phyloP scores from a whole-genome alignment of 92 coral and sea anemone species.

The Paramuricea clavata region DNA sequence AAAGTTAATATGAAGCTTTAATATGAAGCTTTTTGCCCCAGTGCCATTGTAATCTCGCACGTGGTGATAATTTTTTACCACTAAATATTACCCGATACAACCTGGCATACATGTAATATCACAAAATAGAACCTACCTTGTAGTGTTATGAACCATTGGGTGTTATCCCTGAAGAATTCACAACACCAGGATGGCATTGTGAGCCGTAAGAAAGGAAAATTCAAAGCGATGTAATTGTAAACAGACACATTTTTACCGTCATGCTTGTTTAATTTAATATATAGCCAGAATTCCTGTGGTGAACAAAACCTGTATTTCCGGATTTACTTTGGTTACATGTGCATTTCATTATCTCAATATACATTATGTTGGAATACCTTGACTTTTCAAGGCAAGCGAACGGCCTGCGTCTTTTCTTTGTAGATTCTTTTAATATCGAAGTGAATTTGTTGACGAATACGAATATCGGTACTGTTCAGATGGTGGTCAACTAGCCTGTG shows the following conservation, averaged over 20 bases:
- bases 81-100: not conserved
- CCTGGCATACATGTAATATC: not conserved
- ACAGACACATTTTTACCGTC: not conserved
- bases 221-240: not conserved
- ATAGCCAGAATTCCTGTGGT: not conserved
- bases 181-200: not conserved
- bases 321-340: not conserved
- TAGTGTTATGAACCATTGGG: not conserved
- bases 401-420: too few species aligned
- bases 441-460: too few species aligned
- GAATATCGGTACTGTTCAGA: too few species aligned
- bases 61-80: not conserved
- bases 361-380: too few species aligned
- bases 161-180: not conserved
- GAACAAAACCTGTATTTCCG: not conserved
- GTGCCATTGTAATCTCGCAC: not conserved
- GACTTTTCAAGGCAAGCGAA: too few species aligned
- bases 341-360: not conserved
- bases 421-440: too few species aligned
- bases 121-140: not conserved
- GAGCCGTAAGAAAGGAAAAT: not conserved
- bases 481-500: too few species aligned
- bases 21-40: too few species aligned
- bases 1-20: too few species aligned
- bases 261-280: not conserved